Conservation (phyloP, 2,797 vertebrate species). For the Pampus argenteus region DNA sequence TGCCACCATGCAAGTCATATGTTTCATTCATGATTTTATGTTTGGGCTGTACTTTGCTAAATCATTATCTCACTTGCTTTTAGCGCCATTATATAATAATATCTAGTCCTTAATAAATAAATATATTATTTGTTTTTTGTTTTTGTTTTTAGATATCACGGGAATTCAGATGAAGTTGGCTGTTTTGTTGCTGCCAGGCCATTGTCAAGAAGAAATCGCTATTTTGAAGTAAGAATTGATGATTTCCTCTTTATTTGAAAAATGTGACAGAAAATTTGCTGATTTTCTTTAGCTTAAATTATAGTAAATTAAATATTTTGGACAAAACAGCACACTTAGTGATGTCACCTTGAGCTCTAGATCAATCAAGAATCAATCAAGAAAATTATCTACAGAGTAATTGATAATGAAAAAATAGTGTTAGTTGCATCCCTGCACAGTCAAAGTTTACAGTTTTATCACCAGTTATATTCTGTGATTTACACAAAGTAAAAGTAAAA, state of each 20-base stretch:
- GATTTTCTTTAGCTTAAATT: too few relatives aligned
- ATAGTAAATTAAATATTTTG: too few relatives aligned
- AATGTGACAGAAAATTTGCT: too few relatives aligned
- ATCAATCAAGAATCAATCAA: too few relatives aligned
- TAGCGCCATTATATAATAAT: not conserved
- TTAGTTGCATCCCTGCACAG: too few relatives aligned
- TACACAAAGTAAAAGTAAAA: not conserved
- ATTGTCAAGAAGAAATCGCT: conserved; percentile 92
- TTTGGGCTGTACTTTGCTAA: not conserved
- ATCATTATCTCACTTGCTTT: not conserved
- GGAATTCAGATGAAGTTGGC: conserved; percentile 96
- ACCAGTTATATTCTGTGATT: not conserved
- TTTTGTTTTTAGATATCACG: conserved; percentile 88
- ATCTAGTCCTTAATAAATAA: not conserved
- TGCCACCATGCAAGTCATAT: not conserved
- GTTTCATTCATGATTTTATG: not conserved
- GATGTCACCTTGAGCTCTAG: too few relatives aligned
- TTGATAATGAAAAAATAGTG: too few relatives aligned
- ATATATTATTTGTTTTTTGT: not conserved
- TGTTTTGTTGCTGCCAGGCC: conserved; percentile 94
- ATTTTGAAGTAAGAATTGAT: conserved; percentile 91
- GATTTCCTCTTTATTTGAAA: conserved; percentile 8
- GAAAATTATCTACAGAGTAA: too few relatives aligned
- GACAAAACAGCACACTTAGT: too few relatives aligned
- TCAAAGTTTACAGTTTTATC: not conserved